Base-by-base conservation (phyloP, 1,140 invertebrate genomes). In the Drosophila mauritiana region DNA sequence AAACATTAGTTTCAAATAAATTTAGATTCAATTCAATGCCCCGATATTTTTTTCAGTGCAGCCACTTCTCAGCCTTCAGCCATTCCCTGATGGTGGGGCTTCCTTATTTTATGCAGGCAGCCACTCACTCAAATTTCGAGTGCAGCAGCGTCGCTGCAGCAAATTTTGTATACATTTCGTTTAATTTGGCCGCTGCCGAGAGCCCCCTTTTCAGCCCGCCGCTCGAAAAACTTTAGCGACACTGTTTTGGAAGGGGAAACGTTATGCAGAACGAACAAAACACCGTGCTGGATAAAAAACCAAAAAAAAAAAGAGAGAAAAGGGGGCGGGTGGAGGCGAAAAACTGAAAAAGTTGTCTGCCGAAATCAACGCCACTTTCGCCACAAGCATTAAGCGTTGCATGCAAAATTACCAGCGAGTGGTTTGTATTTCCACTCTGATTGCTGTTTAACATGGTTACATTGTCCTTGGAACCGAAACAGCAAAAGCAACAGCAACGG, bases 371-470 rank as follows among this genome's bases (percentile, higher is more conserved):
- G 83, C 79, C 83, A 89, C 83, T 89, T 83, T 88, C 78, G 83
- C 83, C 83, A 88, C 83, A 84, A 76, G 76, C 85, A 89, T 89
- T 89, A 89, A 89, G 80, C 77, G 85, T 84, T 89, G 84, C 84
- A 89, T 89, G 84, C 84, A 89, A 90, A 89, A 89, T 89, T 89
- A 90, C 85, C 83, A 88, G 67, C 83, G 67, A 89, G 84, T 89
- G 85, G 84, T 84, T 88, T 88, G 84, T 84, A 89, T 89, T 89
- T 89, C 84, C 84, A 89, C 85, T 89, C 84, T 90, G 80, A 90
- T 89, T 89, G 84, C 79, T 89, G 85, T 90, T 89, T 90, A 89
- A 89, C 84, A 89, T 90, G 85, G 84, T 89, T 89, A 90, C 73
- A 90, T 90, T 89, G 84, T 89, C 84, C 84, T 89, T 90, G 84